A percentile compares a stretch with the other conserved stretches of the same genome.
Evolutionary conservation across 2,113 vertebrate species (phyloP).

Genomic region (Pelecanoides urinatrix): DNA sequence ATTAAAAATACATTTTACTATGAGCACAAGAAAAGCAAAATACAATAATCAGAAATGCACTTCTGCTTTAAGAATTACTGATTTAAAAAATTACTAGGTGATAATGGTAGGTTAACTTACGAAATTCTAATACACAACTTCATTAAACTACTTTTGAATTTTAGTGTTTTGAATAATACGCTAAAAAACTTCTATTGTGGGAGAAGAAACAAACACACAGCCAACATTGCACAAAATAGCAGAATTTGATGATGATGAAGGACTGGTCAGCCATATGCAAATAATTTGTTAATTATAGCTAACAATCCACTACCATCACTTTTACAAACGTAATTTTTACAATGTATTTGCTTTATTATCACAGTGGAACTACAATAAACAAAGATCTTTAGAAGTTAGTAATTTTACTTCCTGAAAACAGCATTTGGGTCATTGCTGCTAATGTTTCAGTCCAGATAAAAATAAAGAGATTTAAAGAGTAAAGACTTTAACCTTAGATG

Average conservation of each 20-base stretch:
- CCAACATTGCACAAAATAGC: conserved; percentile 37
- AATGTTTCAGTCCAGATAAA: neutral
- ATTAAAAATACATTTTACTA: conserved; percentile 31
- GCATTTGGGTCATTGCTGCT: neutral
- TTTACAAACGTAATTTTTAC: neutral
- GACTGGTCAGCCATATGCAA: neutral
- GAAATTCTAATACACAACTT: neutral
- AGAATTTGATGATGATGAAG: conserved; percentile 50
- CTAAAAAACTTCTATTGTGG: neutral
- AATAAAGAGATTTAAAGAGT: neutral
- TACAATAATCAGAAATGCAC: conserved; percentile 23
- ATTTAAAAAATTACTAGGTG: conserved; percentile 17
- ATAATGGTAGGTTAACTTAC: conserved; percentile 12
- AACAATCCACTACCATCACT: neutral
- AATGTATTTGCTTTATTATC: neutral
- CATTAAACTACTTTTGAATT: neutral
- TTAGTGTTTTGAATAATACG: neutral
- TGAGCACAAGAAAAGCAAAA: conserved; percentile 47
- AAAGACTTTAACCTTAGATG: neutral
- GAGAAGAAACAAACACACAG: conserved; percentile 41
- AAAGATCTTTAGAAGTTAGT: neutral
- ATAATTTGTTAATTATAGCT: neutral
- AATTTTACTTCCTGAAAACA: neutral
- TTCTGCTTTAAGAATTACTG: conserved; percentile 37
- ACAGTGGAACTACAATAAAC: neutral